phyloP scores from a whole-genome alignment of 2,113 vertebrate genomes.

The Muntiacus reevesi region DNA sequence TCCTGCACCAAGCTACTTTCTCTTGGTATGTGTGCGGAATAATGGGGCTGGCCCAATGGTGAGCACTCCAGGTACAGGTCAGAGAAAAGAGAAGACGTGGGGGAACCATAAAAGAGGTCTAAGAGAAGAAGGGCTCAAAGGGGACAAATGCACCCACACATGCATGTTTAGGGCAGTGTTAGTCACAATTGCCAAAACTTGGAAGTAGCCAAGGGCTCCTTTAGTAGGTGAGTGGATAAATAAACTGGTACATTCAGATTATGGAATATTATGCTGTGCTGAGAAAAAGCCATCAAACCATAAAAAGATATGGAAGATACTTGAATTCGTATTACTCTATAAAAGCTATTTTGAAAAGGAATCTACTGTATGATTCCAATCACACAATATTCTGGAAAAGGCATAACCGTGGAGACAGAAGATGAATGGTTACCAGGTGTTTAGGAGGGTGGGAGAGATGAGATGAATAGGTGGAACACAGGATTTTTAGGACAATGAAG shows the following conservation, averaged over 20 bases:
- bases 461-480: neutral
- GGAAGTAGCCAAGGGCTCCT: neutral
- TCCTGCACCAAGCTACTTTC: neutral
- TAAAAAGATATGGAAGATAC: neutral
- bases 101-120: neutral
- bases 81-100: neutral
- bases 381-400: neutral
- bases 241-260: neutral
- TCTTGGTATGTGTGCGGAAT: rapidly evolving
- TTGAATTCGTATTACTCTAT: neutral
- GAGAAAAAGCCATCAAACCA: neutral
- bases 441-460: neutral
- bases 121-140: neutral
- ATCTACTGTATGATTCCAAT: neutral
- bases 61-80: neutral
- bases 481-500: neutral
- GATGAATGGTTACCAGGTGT: neutral
- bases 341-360: neutral
- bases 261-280: neutral
- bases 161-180: neutral
- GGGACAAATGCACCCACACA: rapidly evolving
- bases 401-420: neutral
- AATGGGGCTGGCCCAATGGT: neutral
- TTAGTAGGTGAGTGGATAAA: neutral
- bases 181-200: neutral